Conservation (phyloP, 2,888 invertebrate genomes). For the Digitonthophagus gazella region DNA sequence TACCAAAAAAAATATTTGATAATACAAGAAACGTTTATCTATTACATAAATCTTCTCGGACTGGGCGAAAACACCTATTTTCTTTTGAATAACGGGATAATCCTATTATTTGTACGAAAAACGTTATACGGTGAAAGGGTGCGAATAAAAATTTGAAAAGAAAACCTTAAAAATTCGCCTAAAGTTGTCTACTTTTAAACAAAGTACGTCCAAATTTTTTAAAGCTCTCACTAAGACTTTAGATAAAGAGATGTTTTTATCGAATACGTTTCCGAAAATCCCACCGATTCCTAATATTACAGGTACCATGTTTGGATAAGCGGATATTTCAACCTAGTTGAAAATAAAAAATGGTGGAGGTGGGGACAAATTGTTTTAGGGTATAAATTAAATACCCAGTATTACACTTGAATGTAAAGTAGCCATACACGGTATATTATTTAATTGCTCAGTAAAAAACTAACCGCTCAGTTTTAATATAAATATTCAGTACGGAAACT, state of each 20-base stretch:
- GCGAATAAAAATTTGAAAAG: too few relatives aligned
- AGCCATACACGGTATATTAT: too few relatives aligned
- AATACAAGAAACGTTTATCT: too few relatives aligned
- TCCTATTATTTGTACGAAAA: slow-evolving; percentile 46
- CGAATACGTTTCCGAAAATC: slow-evolving; percentile 56
- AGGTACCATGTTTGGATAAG: slow-evolving; percentile 55
- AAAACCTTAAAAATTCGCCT: slow-evolving; percentile 53
- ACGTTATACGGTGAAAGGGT: too few relatives aligned
- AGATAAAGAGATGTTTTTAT: slow-evolving; percentile 49
- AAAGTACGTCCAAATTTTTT: slow-evolving; percentile 54
- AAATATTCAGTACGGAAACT: too few relatives aligned
- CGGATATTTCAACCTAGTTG: slow-evolving; percentile 52
- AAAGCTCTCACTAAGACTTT: slow-evolving; percentile 54
- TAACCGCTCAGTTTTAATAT: too few relatives aligned
- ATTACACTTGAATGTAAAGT: too few relatives aligned
- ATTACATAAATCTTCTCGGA: too few relatives aligned
- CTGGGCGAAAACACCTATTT: slow-evolving; percentile 52
- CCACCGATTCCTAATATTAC: slow-evolving; percentile 57
- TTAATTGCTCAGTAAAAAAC: too few relatives aligned
- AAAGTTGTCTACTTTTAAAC: slow-evolving; percentile 53
- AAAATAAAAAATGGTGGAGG: background rate
- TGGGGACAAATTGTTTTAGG: too few relatives aligned
- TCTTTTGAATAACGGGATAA: slow-evolving; percentile 53
- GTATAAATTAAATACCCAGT: too few relatives aligned
- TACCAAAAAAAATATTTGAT: too few relatives aligned